Percentiles rank a stretch among this genome's conserved stretches.
phyloP scores from a whole-genome alignment of 1,140 invertebrate species.

The Tetramorium parvispinum region DNA sequence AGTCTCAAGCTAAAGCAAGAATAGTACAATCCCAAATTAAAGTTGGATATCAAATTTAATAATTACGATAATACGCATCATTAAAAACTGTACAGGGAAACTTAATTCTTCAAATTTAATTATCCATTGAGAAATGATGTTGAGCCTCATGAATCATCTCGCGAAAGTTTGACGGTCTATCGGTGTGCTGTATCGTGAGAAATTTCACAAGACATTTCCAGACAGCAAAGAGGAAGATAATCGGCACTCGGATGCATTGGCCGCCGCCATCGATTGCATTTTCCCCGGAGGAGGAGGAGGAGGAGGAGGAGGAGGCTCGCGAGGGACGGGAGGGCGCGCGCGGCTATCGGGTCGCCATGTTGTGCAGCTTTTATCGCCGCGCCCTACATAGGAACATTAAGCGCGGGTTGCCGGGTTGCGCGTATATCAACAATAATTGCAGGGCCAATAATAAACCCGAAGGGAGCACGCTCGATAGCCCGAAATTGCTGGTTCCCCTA shows the following conservation, averaged over 20 bases:
- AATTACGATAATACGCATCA: no score
- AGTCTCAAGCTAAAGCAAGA: no score
- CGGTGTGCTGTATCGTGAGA: not conserved
- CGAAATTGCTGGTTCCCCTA: slow-evolving; percentile 83
- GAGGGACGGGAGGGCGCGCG: not conserved
- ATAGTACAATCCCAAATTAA: no score
- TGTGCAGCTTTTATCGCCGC: slow-evolving; percentile 77
- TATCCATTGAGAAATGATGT: no score
- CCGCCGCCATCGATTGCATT: slow-evolving; percentile 31
- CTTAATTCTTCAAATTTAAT: no score
- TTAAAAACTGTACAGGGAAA: no score
- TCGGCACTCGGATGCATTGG: not conserved
- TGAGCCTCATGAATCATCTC: no score
- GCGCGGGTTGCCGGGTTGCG: slow-evolving; percentile 77
- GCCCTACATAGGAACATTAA: slow-evolving; percentile 80
- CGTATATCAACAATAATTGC: slow-evolving; percentile 86
- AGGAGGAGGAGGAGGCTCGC: not conserved
- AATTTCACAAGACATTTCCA: not conserved
- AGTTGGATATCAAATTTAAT: no score
- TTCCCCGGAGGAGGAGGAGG: not conserved
- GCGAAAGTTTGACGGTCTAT: no score
- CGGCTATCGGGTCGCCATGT: slow-evolving; percentile 73
- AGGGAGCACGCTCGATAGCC: slow-evolving; percentile 79
- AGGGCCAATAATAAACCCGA: slow-evolving; percentile 85
- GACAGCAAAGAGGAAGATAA: not conserved